A percentile compares a stretch with the other conserved stretches of the same genome.
Evolutionary conservation across 2,113 vertebrate genomes (phyloP).

Genomic region (Aleadryas rufinucha): DNA sequence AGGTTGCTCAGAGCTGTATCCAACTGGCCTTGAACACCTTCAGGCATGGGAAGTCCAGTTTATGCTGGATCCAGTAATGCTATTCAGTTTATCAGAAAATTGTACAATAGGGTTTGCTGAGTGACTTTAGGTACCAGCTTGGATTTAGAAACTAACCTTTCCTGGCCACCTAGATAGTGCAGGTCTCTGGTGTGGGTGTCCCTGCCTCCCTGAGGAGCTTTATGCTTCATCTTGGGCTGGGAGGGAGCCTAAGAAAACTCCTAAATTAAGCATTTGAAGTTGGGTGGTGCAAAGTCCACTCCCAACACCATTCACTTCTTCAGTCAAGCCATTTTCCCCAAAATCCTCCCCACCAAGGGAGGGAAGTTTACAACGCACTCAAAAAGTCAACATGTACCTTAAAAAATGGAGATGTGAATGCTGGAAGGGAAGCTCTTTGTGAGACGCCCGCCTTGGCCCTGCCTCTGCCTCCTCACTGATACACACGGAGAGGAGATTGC

Average conservation of each 20-base stretch:
- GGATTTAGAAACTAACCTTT: neutral
- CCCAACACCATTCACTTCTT: neutral
- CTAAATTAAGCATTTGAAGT: neutral
- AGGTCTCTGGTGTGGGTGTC: neutral
- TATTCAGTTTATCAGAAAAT: neutral
- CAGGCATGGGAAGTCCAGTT: neutral
- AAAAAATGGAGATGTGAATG: neutral
- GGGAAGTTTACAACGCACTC: neutral
- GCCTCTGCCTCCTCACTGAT: neutral
- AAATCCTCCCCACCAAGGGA: neutral
- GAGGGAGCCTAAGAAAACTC: neutral
- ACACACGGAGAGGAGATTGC: neutral
- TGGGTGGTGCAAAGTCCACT: neutral
- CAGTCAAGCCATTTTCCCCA: neutral
- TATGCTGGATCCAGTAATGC: neutral
- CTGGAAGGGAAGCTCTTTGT: neutral
- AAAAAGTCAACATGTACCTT: neutral
- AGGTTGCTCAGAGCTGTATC: neutral
- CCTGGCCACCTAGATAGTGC: neutral
- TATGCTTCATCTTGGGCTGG: neutral
- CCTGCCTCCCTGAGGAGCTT: neutral
- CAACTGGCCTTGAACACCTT: neutral
- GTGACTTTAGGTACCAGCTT: neutral
- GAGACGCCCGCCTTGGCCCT: accelerated
- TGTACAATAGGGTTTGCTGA: neutral